These are phyloP conservation scores for Erythrolamprus reginae DNA, from an alignment of 2,113 vertebrate species.

Conservation along the genomic window DNA sequence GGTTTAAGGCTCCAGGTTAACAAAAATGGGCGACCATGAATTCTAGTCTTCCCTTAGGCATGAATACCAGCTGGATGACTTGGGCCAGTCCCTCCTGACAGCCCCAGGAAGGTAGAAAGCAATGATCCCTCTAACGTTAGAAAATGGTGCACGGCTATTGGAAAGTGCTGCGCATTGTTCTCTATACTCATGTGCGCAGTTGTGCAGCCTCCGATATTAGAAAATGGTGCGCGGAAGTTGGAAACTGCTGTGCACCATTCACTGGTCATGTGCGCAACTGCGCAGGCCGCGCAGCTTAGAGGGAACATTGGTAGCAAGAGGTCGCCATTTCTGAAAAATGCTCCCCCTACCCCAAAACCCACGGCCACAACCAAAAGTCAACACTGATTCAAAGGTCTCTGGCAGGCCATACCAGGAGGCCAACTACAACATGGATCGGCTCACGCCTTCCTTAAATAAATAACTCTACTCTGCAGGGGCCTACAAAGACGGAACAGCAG, in stretches of 20 bases:
- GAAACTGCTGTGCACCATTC: too few species aligned
- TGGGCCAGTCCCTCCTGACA: neutral
- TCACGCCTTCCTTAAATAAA: neutral
- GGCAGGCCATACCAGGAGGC: too few species aligned
- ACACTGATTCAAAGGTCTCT: neutral
- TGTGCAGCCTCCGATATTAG: too few species aligned
- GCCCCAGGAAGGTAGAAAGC: neutral
- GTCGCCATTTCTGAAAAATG: neutral
- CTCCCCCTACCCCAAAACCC: neutral
- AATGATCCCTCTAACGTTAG: too few species aligned
- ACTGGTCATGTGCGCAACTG: too few species aligned
- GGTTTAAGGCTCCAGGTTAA: neutral
- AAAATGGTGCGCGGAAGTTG: too few species aligned
- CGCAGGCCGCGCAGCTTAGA: too few species aligned
- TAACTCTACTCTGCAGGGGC: neutral
- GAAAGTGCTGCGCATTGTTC: too few species aligned
- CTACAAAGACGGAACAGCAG: neutral
- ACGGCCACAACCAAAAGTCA: neutral
- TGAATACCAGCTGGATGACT: neutral
- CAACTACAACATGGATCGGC: neutral
- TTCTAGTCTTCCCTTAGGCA: neutral
- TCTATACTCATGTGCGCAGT: too few species aligned
- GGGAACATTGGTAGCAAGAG: too few species aligned
- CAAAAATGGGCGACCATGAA: neutral
- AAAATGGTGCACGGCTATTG: too few species aligned